These are phyloP conservation scores for Hermaeophaga mercurialis DNA, from an alignment of 2,888 invertebrate genomes.

Conservation along the genomic window DNA sequence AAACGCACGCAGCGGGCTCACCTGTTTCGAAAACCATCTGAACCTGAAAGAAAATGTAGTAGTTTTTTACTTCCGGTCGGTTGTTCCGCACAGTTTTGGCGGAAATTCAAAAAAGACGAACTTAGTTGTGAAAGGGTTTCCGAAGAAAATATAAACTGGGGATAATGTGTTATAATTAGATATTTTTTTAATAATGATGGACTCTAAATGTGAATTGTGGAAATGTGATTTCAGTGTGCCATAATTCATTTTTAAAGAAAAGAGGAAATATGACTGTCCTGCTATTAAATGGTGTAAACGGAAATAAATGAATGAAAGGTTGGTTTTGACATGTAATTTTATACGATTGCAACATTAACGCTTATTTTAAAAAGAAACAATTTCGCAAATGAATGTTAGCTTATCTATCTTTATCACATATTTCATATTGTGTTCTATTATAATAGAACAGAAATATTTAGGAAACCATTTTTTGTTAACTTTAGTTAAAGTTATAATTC, in stretches of 20 bases:
- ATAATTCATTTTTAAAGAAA: not conserved
- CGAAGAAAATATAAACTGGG: not conserved
- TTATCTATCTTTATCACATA: too few relatives aligned
- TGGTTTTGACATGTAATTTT: too few relatives aligned
- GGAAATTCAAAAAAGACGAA: slow-evolving; percentile 6
- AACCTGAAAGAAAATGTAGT: slow-evolving; percentile 19
- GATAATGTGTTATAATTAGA: slow-evolving; percentile 6
- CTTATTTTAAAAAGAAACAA: too few relatives aligned
- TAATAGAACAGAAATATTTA: too few relatives aligned
- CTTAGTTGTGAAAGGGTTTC: not conserved
- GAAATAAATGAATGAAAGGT: slow-evolving; percentile 12
- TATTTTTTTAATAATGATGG: not conserved
- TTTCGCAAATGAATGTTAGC: too few relatives aligned
- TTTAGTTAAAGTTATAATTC: too few relatives aligned
- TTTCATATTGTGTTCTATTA: too few relatives aligned
- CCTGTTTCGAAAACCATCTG: slow-evolving; percentile 27
- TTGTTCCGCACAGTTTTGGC: not conserved
- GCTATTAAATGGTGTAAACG: too few relatives aligned
- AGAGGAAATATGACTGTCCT: too few relatives aligned
- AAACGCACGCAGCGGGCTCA: slow-evolving; percentile 9
- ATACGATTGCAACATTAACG: too few relatives aligned
- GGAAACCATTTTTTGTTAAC: too few relatives aligned
- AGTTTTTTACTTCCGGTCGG: slow-evolving; percentile 1
- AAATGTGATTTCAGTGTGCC: slow-evolving; percentile 21
- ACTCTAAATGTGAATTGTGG: slow-evolving; percentile 10